Evolutionary conservation across 2,113 vertebrate genomes (phyloP).

Genomic region (Acanthochromis polyacanthus): DNA sequence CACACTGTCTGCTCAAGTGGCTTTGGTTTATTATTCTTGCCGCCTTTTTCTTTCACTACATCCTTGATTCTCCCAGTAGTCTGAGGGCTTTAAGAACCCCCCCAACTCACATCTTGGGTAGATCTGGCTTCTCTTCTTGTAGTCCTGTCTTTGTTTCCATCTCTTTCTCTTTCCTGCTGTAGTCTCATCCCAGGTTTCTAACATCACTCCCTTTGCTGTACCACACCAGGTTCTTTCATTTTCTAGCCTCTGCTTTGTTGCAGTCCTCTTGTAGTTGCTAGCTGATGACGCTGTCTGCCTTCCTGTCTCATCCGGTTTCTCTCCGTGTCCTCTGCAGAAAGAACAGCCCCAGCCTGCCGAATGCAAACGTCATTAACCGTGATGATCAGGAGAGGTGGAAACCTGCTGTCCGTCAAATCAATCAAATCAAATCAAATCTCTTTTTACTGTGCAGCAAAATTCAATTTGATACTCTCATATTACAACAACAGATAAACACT

Average conservation of each 20-base stretch:
- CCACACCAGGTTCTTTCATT: conserved; percentile 23
- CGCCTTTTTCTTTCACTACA: conserved; percentile 44
- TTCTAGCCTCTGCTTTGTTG: conserved; percentile 41
- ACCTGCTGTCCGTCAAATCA: conserved; percentile 75
- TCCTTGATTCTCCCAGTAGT: conserved; percentile 36
- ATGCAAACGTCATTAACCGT: conserved; percentile 97
- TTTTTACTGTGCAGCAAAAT: no score
- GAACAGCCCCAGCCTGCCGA: conserved; percentile 94
- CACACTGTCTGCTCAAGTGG: conserved; percentile 22
- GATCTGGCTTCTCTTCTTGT: background rate
- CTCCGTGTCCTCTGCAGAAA: conserved; percentile 84
- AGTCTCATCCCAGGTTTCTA: conserved; percentile 55
- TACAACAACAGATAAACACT: no score
- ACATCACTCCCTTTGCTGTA: conserved; percentile 38
- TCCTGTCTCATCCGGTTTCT: conserved; percentile 9
- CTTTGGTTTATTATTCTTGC: conserved; percentile 51
- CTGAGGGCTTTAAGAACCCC: conserved; percentile 15
- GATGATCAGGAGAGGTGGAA: conserved; percentile 77
- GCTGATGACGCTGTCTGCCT: no score
- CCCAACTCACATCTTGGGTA: conserved; percentile 46
- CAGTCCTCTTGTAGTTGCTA: no score
- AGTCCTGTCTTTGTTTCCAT: conserved; percentile 20
- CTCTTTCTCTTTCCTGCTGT: conserved; percentile 1
- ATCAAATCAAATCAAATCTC: conserved; percentile 49
- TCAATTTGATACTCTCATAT: no score